These are phyloP conservation scores for Cartodere bifasciata DNA, from an alignment of 2,888 invertebrate species.

Conservation along the genomic window DNA sequence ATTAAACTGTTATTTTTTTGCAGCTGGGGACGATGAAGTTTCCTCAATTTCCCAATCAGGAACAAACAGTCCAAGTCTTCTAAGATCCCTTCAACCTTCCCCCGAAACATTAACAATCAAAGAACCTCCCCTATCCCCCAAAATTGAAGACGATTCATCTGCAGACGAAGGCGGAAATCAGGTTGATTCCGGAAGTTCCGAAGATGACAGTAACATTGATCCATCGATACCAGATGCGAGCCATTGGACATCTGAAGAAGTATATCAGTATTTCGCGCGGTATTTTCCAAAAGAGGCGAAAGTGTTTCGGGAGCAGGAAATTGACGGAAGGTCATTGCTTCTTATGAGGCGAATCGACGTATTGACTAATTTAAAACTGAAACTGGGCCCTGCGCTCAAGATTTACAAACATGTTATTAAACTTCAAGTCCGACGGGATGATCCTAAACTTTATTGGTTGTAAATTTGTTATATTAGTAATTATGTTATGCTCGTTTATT, in stretches of 20 bases:
- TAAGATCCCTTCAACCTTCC: constrained; percentile 21
- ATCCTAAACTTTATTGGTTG: constrained; percentile 59
- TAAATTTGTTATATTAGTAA: too few species aligned
- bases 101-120: too few species aligned
- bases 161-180: constrained; percentile 14
- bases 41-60: constrained; percentile 19
- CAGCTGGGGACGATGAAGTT: constrained; percentile 11
- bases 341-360: constrained; percentile 78
- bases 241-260: constrained; percentile 73
- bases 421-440: constrained; percentile 66
- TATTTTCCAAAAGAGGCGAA: constrained; percentile 71
- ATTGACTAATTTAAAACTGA: constrained; percentile 64
- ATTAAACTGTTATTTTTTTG: constrained; percentile 6
- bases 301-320: constrained; percentile 74
- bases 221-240: constrained; percentile 64
- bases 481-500: too few species aligned
- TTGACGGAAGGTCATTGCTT: constrained; percentile 79
- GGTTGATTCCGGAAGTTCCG: constrained; percentile 25
- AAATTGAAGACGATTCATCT: not conserved
- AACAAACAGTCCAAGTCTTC: constrained; percentile 19
- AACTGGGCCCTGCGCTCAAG: constrained; percentile 79
- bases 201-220: constrained; percentile 41
- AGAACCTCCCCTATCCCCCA: constrained; percentile 8
- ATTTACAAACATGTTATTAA: constrained; percentile 41
- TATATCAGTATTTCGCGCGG: constrained; percentile 64